Base-by-base conservation (phyloP, 2,797 vertebrate species). In the Syngnathus rostellatus region DNA sequence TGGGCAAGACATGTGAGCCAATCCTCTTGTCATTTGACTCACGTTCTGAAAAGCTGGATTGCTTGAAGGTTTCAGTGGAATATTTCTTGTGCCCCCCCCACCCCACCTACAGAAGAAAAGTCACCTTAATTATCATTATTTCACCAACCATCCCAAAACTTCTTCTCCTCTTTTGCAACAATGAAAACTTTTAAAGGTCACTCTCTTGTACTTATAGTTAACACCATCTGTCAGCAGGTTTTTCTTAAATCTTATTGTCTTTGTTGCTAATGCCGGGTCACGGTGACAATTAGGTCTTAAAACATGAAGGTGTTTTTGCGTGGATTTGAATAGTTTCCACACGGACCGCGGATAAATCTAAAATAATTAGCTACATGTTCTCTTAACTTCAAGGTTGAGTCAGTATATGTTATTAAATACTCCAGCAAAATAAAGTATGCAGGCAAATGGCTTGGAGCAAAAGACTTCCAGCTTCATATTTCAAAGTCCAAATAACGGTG, bases 271-370 rank as follows among this genome's bases (percentile, higher is more conserved):
- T 62, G 23, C 43, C 40, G 6, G 40, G 70, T 71, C 72, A 61
- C 67, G 72, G 82, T 79, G 80, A 79, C 77, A 1, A 9, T 51
- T 67, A 19, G 5, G 19, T 21, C 8, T 0, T 60, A 5, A 40
- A 40, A 16, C 11, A 12, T 25, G 23, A 25, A 25, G 54, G 12
- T 31, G 31, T 3, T 31, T 55, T 55, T 31, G 53, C 53, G 10
- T 6, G 1, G 11, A 5, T 25, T 16, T 55, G 6, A 31, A 31
- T 55, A 14, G 2, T 31, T 37, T 57, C 5, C 31, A 57, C 12
- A 16, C 25, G 25, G 10, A 8, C 1, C 54, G 1, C 10, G 9
- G 9, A 25, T 5, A 55, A 25, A 25, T 55, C 14, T 25, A 11
- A 25, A 55, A 55, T 55, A 31, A 31, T 31, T 31, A 25, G 21